Base-by-base conservation (phyloP, 2,113 vertebrate species). In the Podarcis muralis region DNA sequence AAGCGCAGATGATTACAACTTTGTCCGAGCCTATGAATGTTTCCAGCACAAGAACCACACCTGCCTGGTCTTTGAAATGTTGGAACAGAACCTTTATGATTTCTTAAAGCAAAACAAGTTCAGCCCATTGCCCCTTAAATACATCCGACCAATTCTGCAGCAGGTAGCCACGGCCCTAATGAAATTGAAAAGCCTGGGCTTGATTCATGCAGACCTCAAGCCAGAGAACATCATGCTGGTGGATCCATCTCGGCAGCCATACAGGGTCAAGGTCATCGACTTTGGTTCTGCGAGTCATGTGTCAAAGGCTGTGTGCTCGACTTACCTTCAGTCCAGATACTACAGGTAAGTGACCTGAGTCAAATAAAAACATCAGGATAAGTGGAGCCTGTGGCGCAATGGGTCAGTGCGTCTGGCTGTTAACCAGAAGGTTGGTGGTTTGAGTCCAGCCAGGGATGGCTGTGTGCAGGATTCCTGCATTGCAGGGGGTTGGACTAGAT, bases 1-100 rank as follows among this genome's bases (percentile, higher is more conserved):
- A 96, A 99, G 98, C 0, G 99, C 99, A 0, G 99, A 99, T 23
- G 99, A 99, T 97, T 99, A 98, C 97, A 99, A 99, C 97, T 99
- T 99, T 27, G 99, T 99, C 90, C 98, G 98, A 71, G 99, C 99
- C 30, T 99, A 99, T 0, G 99, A 99, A 96, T 99, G 99, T 96
- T 99, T 99, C 97, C 99, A 99, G 98, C 99, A 99, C 98, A 99
- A 99, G 97, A 99, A 98, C 96, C 99, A 99, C 96, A 99, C 99
- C 9, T 99, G 99, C 97, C 97, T 99, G 97, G 99, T 99, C 89
- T 99, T 99, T 86, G 99, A 99, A 97, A 99, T 99, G 99, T 96
- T 99, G 96, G 99, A 99, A 96, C 99, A 99, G 97, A 99, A 99
- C 97, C 96, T 99, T 94, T 99, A 99, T 94, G 99, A 99, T 97